Base-by-base conservation (phyloP, 1,140 invertebrate species). In the Glossosoma conforme region DNA sequence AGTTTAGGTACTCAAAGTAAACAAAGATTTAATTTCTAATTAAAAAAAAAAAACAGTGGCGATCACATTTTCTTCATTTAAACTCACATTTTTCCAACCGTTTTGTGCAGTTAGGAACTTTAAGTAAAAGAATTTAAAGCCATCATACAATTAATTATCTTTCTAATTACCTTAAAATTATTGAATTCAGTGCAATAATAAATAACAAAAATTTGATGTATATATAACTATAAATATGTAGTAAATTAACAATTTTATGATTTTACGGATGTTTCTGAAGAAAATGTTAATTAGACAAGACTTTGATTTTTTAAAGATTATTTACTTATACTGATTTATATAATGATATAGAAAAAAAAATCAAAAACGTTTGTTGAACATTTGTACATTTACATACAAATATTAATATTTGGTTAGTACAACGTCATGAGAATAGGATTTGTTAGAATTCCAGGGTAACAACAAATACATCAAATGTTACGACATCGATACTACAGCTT, bases 101-200 rank as follows among this genome's bases (percentile, higher is more conserved):
- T 11, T 33, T 33, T 43, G 19, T 15, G 30, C n/a, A 50, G 22
- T 35, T 50, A 50, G 47, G 47, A 50, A 50, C 47, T 42, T 50
- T 33, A 42, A 42, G 3, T 17, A 35, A 17, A 50, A 19, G 43
- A 50, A 47, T 47, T 28, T 35, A 50, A 35, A 41, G 44, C 13
- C 17, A 46, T 37, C 1, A 32, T 37, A 35, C 38, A 46, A 37
- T 37, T 30, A 30, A 37, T 24, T 18, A 19, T 19, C 36, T 25
- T 24, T 10, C 36, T 46, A 37, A 20, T 30, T 22, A 22, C 19
- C n/a, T 24, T 19, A 25, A 22, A 46, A 14, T 37, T 14, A 2
- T 10, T 10, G 17, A 14, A 14, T 14, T 14, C 15, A 37, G 35
- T n/a, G 10, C 10, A 14, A 37, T 14, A 14, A 14, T 37, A 37